A percentile compares a stretch with the other conserved stretches of the same genome.
Evolutionary conservation across 1,140 invertebrate species (phyloP).

Genomic region (Drosophila suzukii): DNA sequence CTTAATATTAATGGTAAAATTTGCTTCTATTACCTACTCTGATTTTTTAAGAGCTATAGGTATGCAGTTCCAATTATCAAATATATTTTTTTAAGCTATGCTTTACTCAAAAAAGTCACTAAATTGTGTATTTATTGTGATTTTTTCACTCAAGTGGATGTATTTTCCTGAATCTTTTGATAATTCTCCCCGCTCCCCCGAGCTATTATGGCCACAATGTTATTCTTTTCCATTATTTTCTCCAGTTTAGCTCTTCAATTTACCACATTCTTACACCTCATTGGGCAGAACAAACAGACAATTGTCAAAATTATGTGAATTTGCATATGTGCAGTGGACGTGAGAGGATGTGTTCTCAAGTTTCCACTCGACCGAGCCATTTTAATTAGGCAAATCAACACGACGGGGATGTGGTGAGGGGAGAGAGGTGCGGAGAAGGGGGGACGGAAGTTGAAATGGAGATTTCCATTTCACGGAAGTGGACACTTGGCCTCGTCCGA

Average conservation of each 20-base stretch:
- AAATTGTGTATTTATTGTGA: not conserved
- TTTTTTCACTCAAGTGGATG: not conserved
- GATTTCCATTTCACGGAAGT: constrained; percentile 39
- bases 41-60: too few species aligned
- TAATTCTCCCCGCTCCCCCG: not conserved
- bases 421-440: too few species aligned
- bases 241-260: not conserved
- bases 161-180: not conserved
- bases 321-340: constrained; percentile 1
- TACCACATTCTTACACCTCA: constrained; percentile 24
- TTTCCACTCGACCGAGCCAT: constrained; percentile 38
- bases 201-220: constrained; percentile 1
- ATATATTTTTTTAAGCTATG: too few species aligned
- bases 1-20: too few species aligned
- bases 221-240: not conserved
- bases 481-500: constrained; percentile 8
- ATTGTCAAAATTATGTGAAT: not conserved
- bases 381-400: constrained; percentile 52
- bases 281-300: constrained; percentile 16
- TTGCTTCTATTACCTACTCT: too few species aligned
- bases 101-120: not conserved
- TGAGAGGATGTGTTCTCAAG: constrained; percentile 11
- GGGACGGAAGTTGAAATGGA: constrained; percentile 11
- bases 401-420: not conserved
- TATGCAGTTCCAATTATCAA: too few species aligned